These are phyloP conservation scores for Pediacus dermestoides DNA, from an alignment of 2,888 invertebrate genomes.

Conservation along the genomic window DNA sequence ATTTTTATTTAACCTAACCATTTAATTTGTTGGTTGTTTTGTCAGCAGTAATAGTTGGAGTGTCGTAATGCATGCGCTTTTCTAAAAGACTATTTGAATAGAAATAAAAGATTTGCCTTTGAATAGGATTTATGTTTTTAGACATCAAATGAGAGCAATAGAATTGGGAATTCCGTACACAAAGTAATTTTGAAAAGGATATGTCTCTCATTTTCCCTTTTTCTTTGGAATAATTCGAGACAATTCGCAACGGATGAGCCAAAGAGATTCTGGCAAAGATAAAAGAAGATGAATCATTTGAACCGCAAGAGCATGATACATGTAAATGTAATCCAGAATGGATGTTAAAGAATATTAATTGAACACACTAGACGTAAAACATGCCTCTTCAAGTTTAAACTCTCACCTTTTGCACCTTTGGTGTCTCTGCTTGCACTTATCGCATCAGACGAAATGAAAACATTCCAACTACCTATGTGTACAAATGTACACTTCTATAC, in stretches of 20 bases:
- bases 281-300: conserved; percentile 16
- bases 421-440: conserved; percentile 16
- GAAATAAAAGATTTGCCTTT: conserved; percentile 14
- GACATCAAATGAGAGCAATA: conserved; percentile 19
- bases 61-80: neutral
- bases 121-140: conserved; percentile 21
- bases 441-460: conserved; percentile 19
- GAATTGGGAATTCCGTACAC: conserved; percentile 20
- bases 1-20: no score
- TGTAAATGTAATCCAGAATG: conserved; percentile 18
- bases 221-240: conserved; percentile 19
- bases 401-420: conserved; percentile 16
- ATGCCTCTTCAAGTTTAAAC: conserved; percentile 14
- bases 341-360: conserved; percentile 22
- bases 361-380: conserved; percentile 15
- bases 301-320: conserved; percentile 9
- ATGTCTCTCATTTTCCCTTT: conserved; percentile 20
- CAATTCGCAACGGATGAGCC: conserved; percentile 20
- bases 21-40: conserved; percentile 1
- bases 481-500: conserved; percentile 17
- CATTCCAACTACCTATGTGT: conserved; percentile 14
- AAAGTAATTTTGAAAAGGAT: conserved; percentile 24
- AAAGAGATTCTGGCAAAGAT: conserved; percentile 17
- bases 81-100: neutral
- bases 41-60: neutral